Percentiles rank a stretch among this genome's conserved stretches.
These are phyloP conservation scores for Antechinus flavipes DNA, from an alignment of 2,113 vertebrate genomes.

Conservation along the genomic window DNA sequence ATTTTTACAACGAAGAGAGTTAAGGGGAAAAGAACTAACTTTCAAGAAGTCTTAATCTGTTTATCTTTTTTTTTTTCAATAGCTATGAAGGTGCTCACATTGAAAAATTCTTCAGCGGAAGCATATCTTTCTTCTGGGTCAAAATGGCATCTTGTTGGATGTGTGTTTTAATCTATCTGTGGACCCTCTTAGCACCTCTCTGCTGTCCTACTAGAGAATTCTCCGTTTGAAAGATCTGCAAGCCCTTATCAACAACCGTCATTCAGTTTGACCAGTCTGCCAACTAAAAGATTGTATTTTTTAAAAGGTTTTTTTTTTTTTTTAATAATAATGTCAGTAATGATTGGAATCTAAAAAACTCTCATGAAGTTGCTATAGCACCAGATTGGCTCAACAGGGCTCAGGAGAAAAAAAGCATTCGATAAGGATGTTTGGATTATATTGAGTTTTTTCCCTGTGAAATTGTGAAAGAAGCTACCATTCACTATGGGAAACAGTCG, in stretches of 20 bases:
- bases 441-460: slow-evolving; percentile 22
- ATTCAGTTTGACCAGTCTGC: background rate
- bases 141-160: slow-evolving; percentile 98
- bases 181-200: slow-evolving; percentile 92
- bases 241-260: slow-evolving; percentile 11
- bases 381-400: background rate
- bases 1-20: background rate
- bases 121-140: slow-evolving; percentile 97
- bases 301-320: background rate
- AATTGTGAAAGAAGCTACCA: slow-evolving; percentile 32
- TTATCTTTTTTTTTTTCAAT: slow-evolving; percentile 32
- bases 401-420: slow-evolving; percentile 24
- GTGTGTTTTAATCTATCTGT: slow-evolving; percentile 92
- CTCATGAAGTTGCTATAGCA: background rate
- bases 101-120: slow-evolving; percentile 93
- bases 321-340: background rate
- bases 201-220: slow-evolving; percentile 88
- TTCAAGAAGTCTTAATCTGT: background rate
- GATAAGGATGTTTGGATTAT: background rate
- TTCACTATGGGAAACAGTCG: background rate
- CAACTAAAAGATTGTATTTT: background rate
- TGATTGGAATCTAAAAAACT: background rate
- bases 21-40: background rate
- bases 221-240: slow-evolving; percentile 77
- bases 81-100: slow-evolving; percentile 93